phyloP scores from a whole-genome alignment of 1,140 invertebrate genomes.

The Chionoecetes opilio region DNA sequence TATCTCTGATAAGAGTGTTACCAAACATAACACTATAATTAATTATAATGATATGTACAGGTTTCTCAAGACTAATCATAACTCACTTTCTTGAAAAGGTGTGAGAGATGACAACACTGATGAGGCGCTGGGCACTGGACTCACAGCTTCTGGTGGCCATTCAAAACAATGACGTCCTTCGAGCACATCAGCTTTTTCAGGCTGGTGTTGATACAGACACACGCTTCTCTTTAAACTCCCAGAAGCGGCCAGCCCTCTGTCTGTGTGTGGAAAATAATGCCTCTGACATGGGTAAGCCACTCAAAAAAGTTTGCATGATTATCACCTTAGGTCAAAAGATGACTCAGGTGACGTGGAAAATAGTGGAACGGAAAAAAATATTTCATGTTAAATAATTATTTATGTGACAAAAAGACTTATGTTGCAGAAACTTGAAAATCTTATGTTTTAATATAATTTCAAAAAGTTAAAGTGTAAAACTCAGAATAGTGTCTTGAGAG shows the following conservation, averaged over 20 bases:
- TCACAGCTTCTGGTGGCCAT: constrained; percentile 82
- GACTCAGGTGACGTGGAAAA: too few relatives aligned
- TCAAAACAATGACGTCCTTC: constrained; percentile 81
- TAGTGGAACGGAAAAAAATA: too few relatives aligned
- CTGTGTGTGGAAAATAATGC: constrained; percentile 82
- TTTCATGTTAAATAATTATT: too few relatives aligned
- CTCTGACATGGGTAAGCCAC: constrained; percentile 81
- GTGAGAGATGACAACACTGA: constrained; percentile 80
- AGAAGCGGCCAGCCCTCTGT: constrained; percentile 82
- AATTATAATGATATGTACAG: background rate
- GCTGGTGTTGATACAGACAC: constrained; percentile 82
- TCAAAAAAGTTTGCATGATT: too few relatives aligned
- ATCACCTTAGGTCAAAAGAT: too few relatives aligned
- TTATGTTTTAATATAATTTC: too few relatives aligned
- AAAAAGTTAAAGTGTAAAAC: too few relatives aligned
- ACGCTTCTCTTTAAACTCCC: constrained; percentile 82
- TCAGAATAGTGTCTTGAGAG: too few relatives aligned
- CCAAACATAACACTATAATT: background rate
- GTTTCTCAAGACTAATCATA: background rate
- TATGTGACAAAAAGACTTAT: too few relatives aligned
- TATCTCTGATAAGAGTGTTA: background rate
- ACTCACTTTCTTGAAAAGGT: background rate
- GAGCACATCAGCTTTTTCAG: constrained; percentile 80
- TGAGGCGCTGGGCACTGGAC: constrained; percentile 81
- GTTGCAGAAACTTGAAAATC: too few relatives aligned